These are phyloP conservation scores for Paramisgurnus dabryanus DNA, from an alignment of 2,113 vertebrate genomes.

Conservation along the genomic window DNA sequence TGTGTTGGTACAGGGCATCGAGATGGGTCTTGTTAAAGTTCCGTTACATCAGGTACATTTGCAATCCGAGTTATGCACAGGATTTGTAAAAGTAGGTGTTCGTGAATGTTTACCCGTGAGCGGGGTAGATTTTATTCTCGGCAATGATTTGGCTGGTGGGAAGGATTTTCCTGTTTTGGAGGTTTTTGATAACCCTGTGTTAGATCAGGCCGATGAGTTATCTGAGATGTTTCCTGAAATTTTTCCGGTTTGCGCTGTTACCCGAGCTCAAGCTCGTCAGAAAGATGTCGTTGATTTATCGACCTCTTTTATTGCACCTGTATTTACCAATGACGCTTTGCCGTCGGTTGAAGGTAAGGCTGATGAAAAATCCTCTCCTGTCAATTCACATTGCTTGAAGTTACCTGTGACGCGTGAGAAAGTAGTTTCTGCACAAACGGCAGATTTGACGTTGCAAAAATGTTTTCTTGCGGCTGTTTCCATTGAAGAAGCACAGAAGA, in stretches of 20 bases:
- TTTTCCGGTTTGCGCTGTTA: background rate
- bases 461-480: background rate
- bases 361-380: background rate
- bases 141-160: too few relatives aligned
- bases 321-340: background rate
- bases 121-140: too few relatives aligned
- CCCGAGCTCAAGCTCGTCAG: background rate
- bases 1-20: too few relatives aligned
- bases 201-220: too few relatives aligned
- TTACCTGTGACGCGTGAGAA: background rate
- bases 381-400: background rate
- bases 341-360: background rate
- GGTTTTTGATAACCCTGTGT: too few relatives aligned
- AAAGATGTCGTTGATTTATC: background rate
- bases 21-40: too few relatives aligned
- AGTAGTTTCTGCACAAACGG: background rate
- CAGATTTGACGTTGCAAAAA: background rate
- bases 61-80: too few relatives aligned
- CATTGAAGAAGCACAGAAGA: background rate
- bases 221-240: too few relatives aligned
- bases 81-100: too few relatives aligned
- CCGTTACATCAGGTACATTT: too few relatives aligned
- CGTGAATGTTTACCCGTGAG: too few relatives aligned
- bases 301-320: background rate
- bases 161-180: too few relatives aligned